A percentile compares a stretch with the other conserved stretches of the same genome.
Conservation (phyloP, 1,140 invertebrate genomes). For the Coptotermes formosanus region DNA sequence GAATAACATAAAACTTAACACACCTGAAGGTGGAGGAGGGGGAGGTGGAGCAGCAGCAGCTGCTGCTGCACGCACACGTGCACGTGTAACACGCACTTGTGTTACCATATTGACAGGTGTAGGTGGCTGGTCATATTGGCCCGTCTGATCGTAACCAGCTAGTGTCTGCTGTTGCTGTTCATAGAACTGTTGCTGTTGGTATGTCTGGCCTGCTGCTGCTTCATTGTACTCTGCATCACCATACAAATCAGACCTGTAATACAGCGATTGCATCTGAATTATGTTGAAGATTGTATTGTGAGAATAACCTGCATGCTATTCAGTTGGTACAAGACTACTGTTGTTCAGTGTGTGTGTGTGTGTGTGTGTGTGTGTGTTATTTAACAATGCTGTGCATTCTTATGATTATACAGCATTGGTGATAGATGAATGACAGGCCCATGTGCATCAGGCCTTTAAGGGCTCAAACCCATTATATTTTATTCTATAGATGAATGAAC, state of each 20-base stretch:
- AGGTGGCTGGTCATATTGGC: constrained; percentile 50
- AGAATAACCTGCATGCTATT: too few relatives aligned
- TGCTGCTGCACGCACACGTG: constrained; percentile 44
- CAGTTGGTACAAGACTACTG: too few relatives aligned
- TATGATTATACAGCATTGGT: too few relatives aligned
- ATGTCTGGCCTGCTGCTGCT: constrained; percentile 36
- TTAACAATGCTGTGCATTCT: too few relatives aligned
- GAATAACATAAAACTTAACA: not conserved
- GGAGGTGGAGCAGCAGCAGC: constrained; percentile 39
- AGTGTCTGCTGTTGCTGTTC: constrained; percentile 36
- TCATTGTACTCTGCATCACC: constrained; percentile 46
- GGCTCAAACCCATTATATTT: too few relatives aligned
- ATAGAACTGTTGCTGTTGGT: constrained; percentile 34
- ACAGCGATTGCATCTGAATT: not conserved
- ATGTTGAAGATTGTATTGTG: too few relatives aligned
- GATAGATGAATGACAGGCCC: too few relatives aligned
- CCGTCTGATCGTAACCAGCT: constrained; percentile 42
- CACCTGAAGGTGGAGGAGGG: not conserved
- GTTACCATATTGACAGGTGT: constrained; percentile 43
- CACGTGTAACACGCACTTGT: constrained; percentile 51
- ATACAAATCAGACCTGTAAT: constrained; percentile 36
- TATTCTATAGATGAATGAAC: too few relatives aligned
- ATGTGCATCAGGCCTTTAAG: too few relatives aligned
- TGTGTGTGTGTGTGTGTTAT: too few relatives aligned
- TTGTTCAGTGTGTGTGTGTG: too few relatives aligned